These are phyloP conservation scores for Eidolon dupreanum DNA, from an alignment of 2,797 vertebrate species.

Conservation along the genomic window DNA sequence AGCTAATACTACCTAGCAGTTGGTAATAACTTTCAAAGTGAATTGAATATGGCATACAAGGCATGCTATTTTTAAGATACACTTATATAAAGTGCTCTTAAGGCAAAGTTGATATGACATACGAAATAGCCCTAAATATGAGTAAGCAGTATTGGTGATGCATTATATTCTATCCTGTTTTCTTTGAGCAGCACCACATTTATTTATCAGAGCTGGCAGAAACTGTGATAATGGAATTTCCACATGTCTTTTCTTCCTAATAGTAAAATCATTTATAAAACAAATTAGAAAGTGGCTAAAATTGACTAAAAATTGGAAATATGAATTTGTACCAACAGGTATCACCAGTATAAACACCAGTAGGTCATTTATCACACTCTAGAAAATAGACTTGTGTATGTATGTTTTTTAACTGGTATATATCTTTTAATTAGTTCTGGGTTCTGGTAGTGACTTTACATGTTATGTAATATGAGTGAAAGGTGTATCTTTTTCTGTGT, in stretches of 20 bases:
- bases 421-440: background rate
- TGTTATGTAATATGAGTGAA: background rate
- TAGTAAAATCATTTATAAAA: background rate
- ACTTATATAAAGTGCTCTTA: background rate
- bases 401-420: background rate
- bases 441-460: background rate
- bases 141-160: background rate
- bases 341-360: background rate
- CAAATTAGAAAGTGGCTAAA: background rate
- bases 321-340: background rate
- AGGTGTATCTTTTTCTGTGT: background rate
- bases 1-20: background rate
- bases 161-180: background rate
- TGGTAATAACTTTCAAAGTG: background rate
- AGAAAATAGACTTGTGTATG: background rate
- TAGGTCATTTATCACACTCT: background rate
- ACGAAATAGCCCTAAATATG: background rate
- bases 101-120: background rate
- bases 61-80: background rate
- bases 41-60: background rate
- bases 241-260: background rate
- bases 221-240: background rate
- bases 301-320: background rate
- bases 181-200: background rate
- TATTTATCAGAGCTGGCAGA: background rate